Conservation (phyloP, 2,888 invertebrate genomes). For the Julus scandinavius region DNA sequence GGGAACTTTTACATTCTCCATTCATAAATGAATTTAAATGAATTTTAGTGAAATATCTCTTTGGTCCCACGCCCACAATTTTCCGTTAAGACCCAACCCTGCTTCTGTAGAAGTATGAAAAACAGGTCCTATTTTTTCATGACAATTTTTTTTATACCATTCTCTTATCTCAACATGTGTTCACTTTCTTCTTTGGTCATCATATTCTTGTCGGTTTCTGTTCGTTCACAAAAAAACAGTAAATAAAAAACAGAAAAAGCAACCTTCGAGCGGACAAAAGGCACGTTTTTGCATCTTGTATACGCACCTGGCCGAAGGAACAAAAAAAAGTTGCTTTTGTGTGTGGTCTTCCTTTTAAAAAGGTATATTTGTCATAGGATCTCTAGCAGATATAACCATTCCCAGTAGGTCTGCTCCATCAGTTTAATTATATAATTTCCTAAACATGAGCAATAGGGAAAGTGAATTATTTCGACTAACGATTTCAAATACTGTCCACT, state of each 20-base stretch:
- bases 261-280: background rate
- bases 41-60: background rate
- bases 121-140: background rate
- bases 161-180: constrained; percentile 13
- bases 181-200: background rate
- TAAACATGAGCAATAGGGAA: background rate
- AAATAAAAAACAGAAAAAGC: background rate
- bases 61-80: background rate
- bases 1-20: background rate
- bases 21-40: background rate
- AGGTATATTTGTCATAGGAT: background rate
- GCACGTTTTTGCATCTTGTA: background rate
- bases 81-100: background rate
- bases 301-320: background rate
- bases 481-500: background rate
- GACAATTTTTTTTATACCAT: background rate
- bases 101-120: background rate
- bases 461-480: background rate
- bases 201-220: background rate
- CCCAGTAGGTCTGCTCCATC: background rate
- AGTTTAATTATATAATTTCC: background rate
- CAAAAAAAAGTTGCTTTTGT: background rate
- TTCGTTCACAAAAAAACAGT: background rate
- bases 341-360: background rate
- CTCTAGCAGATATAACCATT: background rate